phyloP scores from a whole-genome alignment of 1,140 invertebrate genomes.

The Macrostomum lignano region DNA sequence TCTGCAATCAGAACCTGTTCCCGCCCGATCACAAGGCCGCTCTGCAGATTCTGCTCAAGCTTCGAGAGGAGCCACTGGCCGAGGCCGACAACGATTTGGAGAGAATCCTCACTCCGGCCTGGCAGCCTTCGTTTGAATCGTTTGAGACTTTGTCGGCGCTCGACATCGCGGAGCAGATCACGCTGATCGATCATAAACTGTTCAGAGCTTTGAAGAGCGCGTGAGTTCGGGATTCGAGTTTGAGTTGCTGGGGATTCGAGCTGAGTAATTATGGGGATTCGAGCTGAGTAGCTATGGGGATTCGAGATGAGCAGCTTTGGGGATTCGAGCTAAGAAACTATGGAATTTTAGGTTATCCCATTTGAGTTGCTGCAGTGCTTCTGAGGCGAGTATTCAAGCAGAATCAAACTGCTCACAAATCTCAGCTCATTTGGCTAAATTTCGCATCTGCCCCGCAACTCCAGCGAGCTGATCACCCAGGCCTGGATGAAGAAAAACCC shows the following conservation, averaged over 20 bases:
- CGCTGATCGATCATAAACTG: slow-evolving; percentile 67
- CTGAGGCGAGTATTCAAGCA: too few species aligned
- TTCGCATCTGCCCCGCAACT: too few species aligned
- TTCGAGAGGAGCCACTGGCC: not conserved
- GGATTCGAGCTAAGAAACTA: too few species aligned
- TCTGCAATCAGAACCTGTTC: slow-evolving; percentile 49
- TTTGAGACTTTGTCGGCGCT: slow-evolving; percentile 58
- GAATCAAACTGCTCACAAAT: too few species aligned
- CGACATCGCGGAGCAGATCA: slow-evolving; percentile 74
- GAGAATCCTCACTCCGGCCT: not conserved
- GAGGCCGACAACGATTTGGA: slow-evolving; percentile 1
- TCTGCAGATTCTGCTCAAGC: not conserved
- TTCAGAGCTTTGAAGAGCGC: slow-evolving; percentile 64
- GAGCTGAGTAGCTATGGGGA: too few species aligned
- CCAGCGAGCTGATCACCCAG: slow-evolving; percentile 59
- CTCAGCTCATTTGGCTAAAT: too few species aligned
- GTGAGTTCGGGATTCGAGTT: too few species aligned
- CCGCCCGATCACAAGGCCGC: slow-evolving; percentile 66
- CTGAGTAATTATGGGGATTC: too few species aligned
- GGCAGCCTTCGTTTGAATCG: slow-evolving; percentile 35
- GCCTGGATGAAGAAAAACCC: slow-evolving; percentile 73
- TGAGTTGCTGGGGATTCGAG: too few species aligned
- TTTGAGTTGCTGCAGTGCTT: too few species aligned
- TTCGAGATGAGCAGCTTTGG: too few species aligned
- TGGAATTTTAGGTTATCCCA: too few species aligned